Conservation (phyloP, 2,797 vertebrate genomes). For the Girardinus metallicus region DNA sequence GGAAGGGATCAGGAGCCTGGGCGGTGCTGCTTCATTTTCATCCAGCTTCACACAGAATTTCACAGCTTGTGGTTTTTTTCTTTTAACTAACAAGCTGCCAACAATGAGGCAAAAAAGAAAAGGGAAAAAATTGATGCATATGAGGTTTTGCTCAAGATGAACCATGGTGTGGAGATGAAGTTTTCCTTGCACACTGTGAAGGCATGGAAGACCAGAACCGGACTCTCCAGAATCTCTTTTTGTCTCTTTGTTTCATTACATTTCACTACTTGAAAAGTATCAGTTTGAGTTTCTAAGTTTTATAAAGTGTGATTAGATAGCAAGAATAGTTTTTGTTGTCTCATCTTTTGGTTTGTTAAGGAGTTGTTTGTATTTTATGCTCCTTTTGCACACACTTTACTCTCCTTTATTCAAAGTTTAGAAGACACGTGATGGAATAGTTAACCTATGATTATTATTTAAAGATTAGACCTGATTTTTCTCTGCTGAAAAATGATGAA, state of each 20-base stretch:
- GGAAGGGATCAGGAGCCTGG: slow-evolving; percentile 57
- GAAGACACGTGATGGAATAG: neutral
- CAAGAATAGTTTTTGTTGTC: neutral
- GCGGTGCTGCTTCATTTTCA: slow-evolving; percentile 43
- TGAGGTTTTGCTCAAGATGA: slow-evolving; percentile 18
- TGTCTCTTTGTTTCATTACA: neutral
- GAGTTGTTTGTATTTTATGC: neutral
- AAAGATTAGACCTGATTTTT: neutral
- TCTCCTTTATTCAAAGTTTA: neutral
- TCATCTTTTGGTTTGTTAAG: neutral
- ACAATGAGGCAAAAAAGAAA: slow-evolving; percentile 1
- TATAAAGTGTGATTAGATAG: neutral
- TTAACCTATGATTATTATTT: neutral
- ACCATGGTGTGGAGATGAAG: neutral
- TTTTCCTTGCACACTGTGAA: neutral
- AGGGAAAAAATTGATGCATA: slow-evolving; percentile 23
- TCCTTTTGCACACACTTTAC: neutral
- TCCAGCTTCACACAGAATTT: slow-evolving; percentile 36
- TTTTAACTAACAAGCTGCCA: slow-evolving; percentile 1
- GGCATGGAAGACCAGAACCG: neutral
- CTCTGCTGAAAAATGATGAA: neutral
- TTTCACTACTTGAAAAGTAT: neutral
- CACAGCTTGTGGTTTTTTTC: slow-evolving; percentile 10
- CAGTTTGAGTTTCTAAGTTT: neutral
- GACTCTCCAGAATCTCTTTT: neutral